These are phyloP conservation scores for Ginglymostoma cirratum DNA, from an alignment of 2,113 vertebrate species.

Conservation along the genomic window DNA sequence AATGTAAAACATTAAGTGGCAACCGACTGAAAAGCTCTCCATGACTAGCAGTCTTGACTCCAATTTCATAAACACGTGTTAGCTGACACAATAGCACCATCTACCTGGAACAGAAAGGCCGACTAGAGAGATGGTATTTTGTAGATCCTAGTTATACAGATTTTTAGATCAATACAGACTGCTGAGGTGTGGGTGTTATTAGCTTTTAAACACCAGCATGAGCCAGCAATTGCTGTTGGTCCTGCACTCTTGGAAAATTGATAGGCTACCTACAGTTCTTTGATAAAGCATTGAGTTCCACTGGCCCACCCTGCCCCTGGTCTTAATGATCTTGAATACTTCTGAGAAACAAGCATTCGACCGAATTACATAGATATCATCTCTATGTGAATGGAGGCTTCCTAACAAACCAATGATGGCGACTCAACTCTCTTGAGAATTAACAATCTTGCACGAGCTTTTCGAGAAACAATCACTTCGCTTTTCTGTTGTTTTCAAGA, in stretches of 20 bases:
- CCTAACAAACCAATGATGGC: neutral
- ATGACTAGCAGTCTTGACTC: neutral
- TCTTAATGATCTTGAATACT: neutral
- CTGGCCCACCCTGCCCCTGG: neutral
- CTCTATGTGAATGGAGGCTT: neutral
- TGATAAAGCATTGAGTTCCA: neutral
- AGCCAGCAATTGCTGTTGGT: neutral
- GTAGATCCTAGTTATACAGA: neutral
- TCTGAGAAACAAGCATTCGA: neutral
- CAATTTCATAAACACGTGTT: neutral
- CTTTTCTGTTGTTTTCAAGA: neutral
- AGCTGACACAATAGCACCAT: neutral
- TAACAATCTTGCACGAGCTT: neutral
- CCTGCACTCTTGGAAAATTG: neutral
- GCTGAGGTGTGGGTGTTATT: neutral
- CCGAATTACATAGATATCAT: neutral
- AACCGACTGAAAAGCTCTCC: neutral
- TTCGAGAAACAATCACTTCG: neutral
- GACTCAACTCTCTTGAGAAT: neutral
- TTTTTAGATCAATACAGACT: neutral
- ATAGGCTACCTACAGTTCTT: neutral
- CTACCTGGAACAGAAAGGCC: neutral
- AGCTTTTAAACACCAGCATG: too few species aligned
- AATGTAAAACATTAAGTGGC: neutral
- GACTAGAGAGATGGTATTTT: neutral